A percentile compares a stretch with the other conserved stretches of the same genome.
Conservation (phyloP, 2,113 vertebrate species). For the Haliaeetus leucogaster region DNA sequence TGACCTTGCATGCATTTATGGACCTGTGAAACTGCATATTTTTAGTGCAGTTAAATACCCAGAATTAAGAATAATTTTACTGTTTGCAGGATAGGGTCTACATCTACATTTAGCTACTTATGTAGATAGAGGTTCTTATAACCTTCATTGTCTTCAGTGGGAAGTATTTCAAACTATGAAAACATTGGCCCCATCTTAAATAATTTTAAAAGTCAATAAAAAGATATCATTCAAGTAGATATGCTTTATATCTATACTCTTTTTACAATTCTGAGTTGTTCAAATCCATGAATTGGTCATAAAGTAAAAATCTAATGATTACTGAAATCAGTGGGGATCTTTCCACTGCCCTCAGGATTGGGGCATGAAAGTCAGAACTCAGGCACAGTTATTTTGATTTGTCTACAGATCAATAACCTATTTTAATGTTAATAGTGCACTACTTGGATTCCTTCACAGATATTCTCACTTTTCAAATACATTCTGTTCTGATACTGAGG, state of each 20-base stretch:
- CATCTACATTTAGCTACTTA: neutral
- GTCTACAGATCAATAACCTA: neutral
- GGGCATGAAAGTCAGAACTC: neutral
- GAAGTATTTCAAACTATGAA: neutral
- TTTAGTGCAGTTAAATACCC: neutral
- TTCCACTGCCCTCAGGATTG: neutral
- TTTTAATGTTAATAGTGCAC: neutral
- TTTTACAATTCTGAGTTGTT: neutral
- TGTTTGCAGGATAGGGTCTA: neutral
- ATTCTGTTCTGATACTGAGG: neutral
- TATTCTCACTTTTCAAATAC: neutral
- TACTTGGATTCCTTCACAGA: neutral
- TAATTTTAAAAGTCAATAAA: neutral
- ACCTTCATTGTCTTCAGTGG: neutral
- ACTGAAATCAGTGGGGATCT: neutral
- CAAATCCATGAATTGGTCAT: neutral
- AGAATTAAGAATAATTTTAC: neutral
- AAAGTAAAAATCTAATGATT: neutral
- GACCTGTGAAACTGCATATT: neutral
- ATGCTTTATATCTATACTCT: neutral
- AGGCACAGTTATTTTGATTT: neutral
- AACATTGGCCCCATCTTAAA: neutral
- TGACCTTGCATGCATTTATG: neutral
- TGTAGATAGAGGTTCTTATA: neutral
- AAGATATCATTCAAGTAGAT: neutral